Percentiles rank a stretch among this genome's conserved stretches.
phyloP scores from a whole-genome alignment of 2,113 vertebrate genomes.

The Labeo catla region DNA sequence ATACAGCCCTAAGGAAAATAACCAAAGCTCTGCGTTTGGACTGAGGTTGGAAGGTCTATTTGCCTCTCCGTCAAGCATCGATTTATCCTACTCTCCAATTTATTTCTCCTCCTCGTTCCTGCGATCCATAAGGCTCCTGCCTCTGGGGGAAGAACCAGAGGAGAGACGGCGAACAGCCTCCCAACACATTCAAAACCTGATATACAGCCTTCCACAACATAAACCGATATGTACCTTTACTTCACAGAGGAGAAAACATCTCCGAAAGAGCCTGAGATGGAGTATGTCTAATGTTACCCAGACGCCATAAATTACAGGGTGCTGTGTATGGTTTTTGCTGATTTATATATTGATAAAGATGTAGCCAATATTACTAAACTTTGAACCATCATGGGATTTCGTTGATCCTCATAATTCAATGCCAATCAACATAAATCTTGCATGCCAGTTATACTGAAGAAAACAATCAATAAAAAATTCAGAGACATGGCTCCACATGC shows the following conservation, averaged over 20 bases:
- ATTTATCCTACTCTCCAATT: slow-evolving; percentile 81
- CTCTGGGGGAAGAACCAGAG: slow-evolving; percentile 73
- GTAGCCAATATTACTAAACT: background rate
- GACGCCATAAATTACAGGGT: background rate
- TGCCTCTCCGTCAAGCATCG: slow-evolving; percentile 76
- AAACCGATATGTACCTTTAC: slow-evolving; percentile 39
- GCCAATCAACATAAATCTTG: slow-evolving; percentile 25
- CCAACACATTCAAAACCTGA: slow-evolving; percentile 57
- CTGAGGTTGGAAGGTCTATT: slow-evolving; percentile 75
- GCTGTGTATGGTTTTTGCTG: background rate
- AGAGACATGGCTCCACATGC: background rate
- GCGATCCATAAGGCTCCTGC: slow-evolving; percentile 74
- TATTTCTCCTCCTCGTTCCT: slow-evolving; percentile 75
- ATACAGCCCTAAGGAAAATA: slow-evolving; percentile 75
- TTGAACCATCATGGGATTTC: slow-evolving; percentile 4
- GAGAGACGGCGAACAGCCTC: slow-evolving; percentile 64
- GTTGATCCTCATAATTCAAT: slow-evolving; percentile 13
- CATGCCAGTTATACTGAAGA: slow-evolving; percentile 6
- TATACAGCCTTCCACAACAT: slow-evolving; percentile 68
- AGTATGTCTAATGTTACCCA: background rate
- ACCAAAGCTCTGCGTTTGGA: slow-evolving; percentile 60
- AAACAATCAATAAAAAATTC: slow-evolving; percentile 18
- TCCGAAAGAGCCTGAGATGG: background rate
- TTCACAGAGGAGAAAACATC: slow-evolving; percentile 18
- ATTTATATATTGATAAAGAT: slow-evolving; percentile 9